Evolutionary conservation across 37 sponge, comb jelly and placozoan species (phyloP), one percentile per base, ranked within the genome.

Genomic region (Diacarnus erythraeanus): DNA sequence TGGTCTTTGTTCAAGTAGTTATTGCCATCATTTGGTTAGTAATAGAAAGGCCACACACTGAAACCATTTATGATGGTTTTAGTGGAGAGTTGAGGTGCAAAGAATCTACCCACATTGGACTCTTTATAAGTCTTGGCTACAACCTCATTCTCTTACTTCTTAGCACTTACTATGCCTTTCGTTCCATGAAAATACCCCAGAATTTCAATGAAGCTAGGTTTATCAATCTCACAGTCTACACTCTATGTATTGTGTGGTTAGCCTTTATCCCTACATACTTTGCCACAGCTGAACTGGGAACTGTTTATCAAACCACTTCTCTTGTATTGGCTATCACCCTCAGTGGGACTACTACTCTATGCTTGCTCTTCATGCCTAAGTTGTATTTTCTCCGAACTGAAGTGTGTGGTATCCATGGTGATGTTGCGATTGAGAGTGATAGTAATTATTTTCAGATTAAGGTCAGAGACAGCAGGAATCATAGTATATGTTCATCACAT

Each of bases 121-220:
- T 83, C 2, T 35, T 64, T 6, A 44, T 82, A 15, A 29, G 80
- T 0, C 64, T 84, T 0, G 65, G 57, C 23, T 91, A 77, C 64
- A 91, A 76, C 58, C 29, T 74, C 38, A n/a, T 82, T n/a, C 69
- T 92, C 1, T 51, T 92, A 4, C 25, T 89, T 10, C 9, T 77
- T 27, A 37, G 81, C 74, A 92, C 83, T 12, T 74, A 71, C 47
- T 92, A 54, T 69, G 93, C 85, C 8, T 84, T 88, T 38, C 82
- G 67, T 0, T 66, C 89, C 15, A 21, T 89, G 8, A 75, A 88
- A 12, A 57, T 92, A 9, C 93, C 93, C 1, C 39, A 77, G 18
- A 83, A 88, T n/a, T 92, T 84, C 75, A 88, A 88, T 38, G 93
- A 92, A 56, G 47, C 89, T 0, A 87, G 71, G 59, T 84, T 80